Evolutionary conservation across 2,888 invertebrate genomes (phyloP).

Genomic region (Hydriomena furcata): DNA sequence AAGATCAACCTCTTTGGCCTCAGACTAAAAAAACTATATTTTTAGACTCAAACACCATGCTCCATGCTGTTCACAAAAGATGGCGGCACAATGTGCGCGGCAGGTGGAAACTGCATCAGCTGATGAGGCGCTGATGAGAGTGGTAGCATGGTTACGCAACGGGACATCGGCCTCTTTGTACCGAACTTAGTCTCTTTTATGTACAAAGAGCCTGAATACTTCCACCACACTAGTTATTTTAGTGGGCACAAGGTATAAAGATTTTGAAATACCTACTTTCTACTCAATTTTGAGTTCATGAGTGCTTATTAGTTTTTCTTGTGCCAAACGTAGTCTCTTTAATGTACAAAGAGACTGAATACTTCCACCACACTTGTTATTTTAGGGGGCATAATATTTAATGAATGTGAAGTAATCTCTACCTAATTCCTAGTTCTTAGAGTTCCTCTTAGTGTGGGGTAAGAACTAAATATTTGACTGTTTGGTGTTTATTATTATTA

Average conservation of each 20-base stretch:
- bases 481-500: too few relatives aligned
- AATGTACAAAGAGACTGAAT: neutral
- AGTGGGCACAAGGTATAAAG: too few relatives aligned
- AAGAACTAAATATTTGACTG: neutral
- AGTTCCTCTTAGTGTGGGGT: too few relatives aligned
- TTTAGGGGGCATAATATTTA: neutral
- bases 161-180: slow-evolving; percentile 10
- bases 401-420: too few relatives aligned
- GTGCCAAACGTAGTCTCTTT: neutral
- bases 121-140: slow-evolving; percentile 41
- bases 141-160: slow-evolving; percentile 23
- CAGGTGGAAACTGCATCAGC: slow-evolving; percentile 32
- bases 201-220: neutral
- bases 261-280: neutral
- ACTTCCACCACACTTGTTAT: neutral
- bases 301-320: too few relatives aligned
- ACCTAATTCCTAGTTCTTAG: too few relatives aligned
- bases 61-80: slow-evolving; percentile 27
- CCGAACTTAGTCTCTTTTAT: neutral
- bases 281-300: too few relatives aligned
- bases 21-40: slow-evolving; percentile 10
- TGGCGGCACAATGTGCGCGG: slow-evolving; percentile 29
- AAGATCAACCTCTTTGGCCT: slow-evolving; percentile 1
- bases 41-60: neutral
- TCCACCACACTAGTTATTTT: neutral